Conservation (phyloP, 2,113 vertebrate species). For the Campylomormyrus tamandua region DNA sequence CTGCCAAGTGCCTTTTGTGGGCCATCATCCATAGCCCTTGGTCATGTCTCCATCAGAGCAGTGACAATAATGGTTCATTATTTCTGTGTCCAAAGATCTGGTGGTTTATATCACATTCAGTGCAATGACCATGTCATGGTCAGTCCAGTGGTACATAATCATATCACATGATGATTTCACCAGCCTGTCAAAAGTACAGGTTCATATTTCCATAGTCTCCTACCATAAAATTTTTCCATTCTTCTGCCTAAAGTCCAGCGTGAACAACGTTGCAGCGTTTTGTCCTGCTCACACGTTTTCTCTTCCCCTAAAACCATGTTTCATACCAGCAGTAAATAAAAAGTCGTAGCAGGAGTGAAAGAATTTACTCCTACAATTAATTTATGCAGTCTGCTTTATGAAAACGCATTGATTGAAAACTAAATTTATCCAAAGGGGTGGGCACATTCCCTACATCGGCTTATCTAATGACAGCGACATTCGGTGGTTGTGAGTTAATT, state of each 20-base stretch:
- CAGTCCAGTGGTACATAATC: neutral
- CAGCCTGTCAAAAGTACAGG: neutral
- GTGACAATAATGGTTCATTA: neutral
- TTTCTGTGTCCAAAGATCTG: neutral
- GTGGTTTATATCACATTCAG: neutral
- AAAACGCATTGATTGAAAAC: neutral
- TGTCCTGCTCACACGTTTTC: neutral
- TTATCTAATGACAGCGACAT: slow-evolving; percentile 7
- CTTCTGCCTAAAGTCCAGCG: neutral
- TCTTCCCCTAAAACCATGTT: neutral
- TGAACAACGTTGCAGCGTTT: neutral
- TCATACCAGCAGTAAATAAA: slow-evolving; percentile 5
- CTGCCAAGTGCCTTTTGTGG: slow-evolving; percentile 42
- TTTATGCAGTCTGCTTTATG: slow-evolving; percentile 6
- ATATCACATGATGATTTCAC: neutral
- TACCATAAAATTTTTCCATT: neutral
- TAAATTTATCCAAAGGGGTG: neutral
- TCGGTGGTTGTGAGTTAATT: slow-evolving; percentile 15
- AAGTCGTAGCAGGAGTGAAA: neutral
- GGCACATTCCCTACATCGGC: neutral
- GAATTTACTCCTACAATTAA: slow-evolving; percentile 1
- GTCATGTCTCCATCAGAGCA: no score
- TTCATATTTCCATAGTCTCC: neutral
- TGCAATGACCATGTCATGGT: neutral
- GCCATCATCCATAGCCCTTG: slow-evolving; percentile 27